Conservation (phyloP, 37 sponge, comb jelly and placozoan species). For the Hormiphora californensis region DNA sequence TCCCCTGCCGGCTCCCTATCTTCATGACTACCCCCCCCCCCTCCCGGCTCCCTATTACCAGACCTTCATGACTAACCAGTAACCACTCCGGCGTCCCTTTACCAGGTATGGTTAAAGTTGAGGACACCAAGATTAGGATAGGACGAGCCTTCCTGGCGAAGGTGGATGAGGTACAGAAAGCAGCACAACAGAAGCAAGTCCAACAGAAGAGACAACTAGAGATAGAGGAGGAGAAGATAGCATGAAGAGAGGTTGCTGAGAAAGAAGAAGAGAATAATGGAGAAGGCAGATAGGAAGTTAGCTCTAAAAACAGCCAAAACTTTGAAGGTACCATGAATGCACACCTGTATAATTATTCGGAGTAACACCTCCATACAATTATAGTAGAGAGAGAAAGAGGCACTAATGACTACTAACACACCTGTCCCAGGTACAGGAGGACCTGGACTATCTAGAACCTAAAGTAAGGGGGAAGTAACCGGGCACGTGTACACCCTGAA, state of each 20-base stretch:
- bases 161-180: slow-evolving; percentile 28
- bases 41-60: no score
- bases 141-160: slow-evolving; percentile 57
- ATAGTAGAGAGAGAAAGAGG: no score
- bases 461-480: not conserved
- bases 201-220: slow-evolving; percentile 44
- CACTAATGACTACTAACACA: no score
- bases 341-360: no score
- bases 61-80: no score
- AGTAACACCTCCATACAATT: no score
- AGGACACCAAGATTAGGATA: slow-evolving; percentile 84
- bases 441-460: slow-evolving; percentile 75
- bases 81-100: no score
- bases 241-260: not conserved
- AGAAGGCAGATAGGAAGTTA: slow-evolving; percentile 34
- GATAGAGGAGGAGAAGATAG: slow-evolving; percentile 56
- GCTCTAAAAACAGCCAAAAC: slow-evolving; percentile 30
- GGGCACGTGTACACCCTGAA: slow-evolving; percentile 51
- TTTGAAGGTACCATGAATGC: not conserved
- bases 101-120: slow-evolving; percentile 83
- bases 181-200: slow-evolving; percentile 24
- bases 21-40: no score
- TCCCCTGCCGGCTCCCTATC: no score
- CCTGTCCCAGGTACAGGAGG: slow-evolving; percentile 63
- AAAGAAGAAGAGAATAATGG: slow-evolving; percentile 54